Evolutionary conservation across 2,888 invertebrate species (phyloP).

Genomic region (Agrotis exclamationis): DNA sequence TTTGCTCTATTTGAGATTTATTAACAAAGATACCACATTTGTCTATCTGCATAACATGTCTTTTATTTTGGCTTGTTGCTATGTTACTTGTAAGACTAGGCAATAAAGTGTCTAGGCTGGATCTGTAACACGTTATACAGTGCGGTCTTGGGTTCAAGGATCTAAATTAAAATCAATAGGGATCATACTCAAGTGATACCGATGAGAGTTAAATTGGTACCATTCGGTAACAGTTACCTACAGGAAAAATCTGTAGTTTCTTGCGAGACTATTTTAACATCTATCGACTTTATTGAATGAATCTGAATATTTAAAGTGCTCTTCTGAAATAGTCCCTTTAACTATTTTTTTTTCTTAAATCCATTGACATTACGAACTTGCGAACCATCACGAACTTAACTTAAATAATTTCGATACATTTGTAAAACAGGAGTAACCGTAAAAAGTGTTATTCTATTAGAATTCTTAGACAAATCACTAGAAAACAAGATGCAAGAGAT

Average conservation of each 20-base stretch:
- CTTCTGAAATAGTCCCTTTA: no score
- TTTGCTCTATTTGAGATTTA: not conserved
- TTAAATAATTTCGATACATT: no score
- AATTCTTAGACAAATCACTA: no score
- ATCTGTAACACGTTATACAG: constrained; percentile 24
- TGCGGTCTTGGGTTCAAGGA: constrained; percentile 49
- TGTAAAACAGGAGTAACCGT: no score
- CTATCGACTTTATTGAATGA: no score
- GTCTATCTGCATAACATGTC: not conserved
- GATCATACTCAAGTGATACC: constrained; percentile 45
- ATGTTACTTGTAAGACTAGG: constrained; percentile 18
- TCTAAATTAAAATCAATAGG: constrained; percentile 56
- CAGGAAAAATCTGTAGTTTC: not conserved
- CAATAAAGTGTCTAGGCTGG: constrained; percentile 24
- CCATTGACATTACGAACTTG: no score
- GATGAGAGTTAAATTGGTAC: constrained; percentile 51
- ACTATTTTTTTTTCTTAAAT: no score
- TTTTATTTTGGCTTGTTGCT: constrained; percentile 3
- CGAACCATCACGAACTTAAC: no score
- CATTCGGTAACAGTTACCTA: constrained; percentile 33
- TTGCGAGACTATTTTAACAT: not conserved
- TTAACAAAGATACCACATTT: not conserved
- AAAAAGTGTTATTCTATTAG: no score
- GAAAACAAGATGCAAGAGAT: no score
- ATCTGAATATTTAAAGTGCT: no score